Conservation (phyloP, 2,113 vertebrate genomes). For the Ameiurus melas region DNA sequence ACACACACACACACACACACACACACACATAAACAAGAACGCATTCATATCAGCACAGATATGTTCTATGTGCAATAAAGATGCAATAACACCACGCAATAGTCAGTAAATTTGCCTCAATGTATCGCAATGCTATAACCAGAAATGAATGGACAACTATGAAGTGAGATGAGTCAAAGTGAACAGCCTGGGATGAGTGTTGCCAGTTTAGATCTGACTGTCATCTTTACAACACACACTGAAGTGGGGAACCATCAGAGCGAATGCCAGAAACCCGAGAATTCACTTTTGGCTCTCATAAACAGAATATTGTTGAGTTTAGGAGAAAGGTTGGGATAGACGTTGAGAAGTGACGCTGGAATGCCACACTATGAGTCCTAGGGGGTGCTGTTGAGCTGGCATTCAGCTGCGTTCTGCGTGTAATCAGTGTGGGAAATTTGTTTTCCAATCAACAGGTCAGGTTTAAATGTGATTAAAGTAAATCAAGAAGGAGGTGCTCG, state of each 20-base stretch:
- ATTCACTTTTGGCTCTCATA: background rate
- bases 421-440: no score
- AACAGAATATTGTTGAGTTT: conserved; percentile 1
- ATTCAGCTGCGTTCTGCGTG: background rate
- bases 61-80: background rate
- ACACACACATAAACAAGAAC: background rate
- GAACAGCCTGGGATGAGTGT: conserved; percentile 32
- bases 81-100: conserved; percentile 1
- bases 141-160: conserved; percentile 42
- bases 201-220: conserved; percentile 23
- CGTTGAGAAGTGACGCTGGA: background rate
- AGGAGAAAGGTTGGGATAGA: background rate
- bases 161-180: conserved; percentile 44
- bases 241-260: conserved; percentile 7
- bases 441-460: background rate
- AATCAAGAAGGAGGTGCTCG: background rate
- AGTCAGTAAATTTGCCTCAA: conserved; percentile 34
- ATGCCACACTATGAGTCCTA: background rate
- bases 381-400: background rate
- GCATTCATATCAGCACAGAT: background rate
- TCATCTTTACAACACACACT: conserved; percentile 3
- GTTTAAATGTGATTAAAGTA: background rate
- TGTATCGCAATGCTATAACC: conserved; percentile 7
- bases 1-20: background rate
- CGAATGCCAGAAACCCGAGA: conserved; percentile 6